Evolutionary conservation across 1,140 invertebrate genomes (phyloP).

Genomic region (Contarinia nasturtii): DNA sequence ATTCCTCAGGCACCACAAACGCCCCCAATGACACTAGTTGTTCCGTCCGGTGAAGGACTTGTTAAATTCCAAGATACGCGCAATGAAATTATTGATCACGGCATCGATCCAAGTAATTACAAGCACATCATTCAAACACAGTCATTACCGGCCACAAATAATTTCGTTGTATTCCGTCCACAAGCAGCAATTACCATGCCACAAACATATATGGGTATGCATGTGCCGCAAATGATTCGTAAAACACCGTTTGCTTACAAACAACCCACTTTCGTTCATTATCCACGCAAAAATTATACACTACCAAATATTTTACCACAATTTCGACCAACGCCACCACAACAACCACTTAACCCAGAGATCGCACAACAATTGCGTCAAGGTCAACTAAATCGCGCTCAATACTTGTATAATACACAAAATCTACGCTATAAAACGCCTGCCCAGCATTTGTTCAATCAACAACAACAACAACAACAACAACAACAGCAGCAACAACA

Average conservation of each 20-base stretch:
- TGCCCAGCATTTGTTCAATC: constrained; percentile 22
- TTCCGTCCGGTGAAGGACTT: too few relatives aligned
- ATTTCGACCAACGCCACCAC: constrained; percentile 32
- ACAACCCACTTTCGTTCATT: too few relatives aligned
- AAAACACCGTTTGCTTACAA: too few relatives aligned
- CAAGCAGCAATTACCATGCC: constrained; percentile 15
- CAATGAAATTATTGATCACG: too few relatives aligned
- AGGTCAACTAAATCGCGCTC: constrained; percentile 15
- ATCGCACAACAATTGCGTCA: not conserved
- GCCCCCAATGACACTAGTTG: too few relatives aligned
- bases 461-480: too few relatives aligned
- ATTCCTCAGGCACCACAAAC: too few relatives aligned
- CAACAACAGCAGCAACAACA: constrained; percentile 30
- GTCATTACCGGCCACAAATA: not conserved
- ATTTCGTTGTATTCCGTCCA: constrained; percentile 10
- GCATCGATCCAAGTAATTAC: too few relatives aligned
- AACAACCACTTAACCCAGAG: constrained; percentile 18
- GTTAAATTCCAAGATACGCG: too few relatives aligned
- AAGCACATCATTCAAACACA: too few relatives aligned
- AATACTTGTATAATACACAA: constrained; percentile 15
- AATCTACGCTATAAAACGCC: constrained; percentile 20
- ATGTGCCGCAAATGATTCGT: too few relatives aligned
- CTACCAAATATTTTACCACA: constrained; percentile 50
- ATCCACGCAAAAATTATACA: constrained; percentile 10
- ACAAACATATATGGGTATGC: constrained; percentile 13